Base-by-base conservation (phyloP, 2,113 vertebrate species). In the Arvicanthis niloticus region DNA sequence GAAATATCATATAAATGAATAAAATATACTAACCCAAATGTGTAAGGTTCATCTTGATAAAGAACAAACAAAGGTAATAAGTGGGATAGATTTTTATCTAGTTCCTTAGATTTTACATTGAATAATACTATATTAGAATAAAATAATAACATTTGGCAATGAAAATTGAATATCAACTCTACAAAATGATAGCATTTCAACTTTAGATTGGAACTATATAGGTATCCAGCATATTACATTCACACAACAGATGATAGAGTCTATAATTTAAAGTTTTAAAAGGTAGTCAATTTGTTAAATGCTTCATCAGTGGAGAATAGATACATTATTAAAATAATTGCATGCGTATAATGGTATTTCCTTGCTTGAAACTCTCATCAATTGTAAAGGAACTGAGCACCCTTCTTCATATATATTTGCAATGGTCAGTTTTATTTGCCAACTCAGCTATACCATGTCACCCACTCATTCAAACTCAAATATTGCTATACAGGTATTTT, bases 211-310 rank as follows among this genome's bases (percentile, higher is more conserved):
- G 53, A 91, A 24, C 1, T 53, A 70, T 4, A 51, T 2, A n/a
- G 7, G 21, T 42, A 56, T 56, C 31, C 22, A 81, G 6, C 4
- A 73, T 40, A 89, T 37, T 48, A 88, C 56, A 11, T 51, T 88
- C 3, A 81, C 19, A 31, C 26, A 85, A 4, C 76, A 2, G 68
- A 58, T 77, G 26, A 91, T 92, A 58, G 0, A 84, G 65, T 89
- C 91, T 9, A 60, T 60, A 93, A 67, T 73, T 45, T 92, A 72
- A 93, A 40, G 29, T 42, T 92, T 95, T 40, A 62, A 72, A 77
- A 29, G 15, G 81, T 42, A 42, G 13, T 8, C 56, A 84, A 62
- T 42, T 84, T 84, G 24, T 9, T 7, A 29, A 24, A 7, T 40
- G 68, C 31, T 58, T 93, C 72, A 17, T 88, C 34, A 82, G 37